phyloP scores from a whole-genome alignment of 2,888 invertebrate species.

The Trichopoda pennipes region DNA sequence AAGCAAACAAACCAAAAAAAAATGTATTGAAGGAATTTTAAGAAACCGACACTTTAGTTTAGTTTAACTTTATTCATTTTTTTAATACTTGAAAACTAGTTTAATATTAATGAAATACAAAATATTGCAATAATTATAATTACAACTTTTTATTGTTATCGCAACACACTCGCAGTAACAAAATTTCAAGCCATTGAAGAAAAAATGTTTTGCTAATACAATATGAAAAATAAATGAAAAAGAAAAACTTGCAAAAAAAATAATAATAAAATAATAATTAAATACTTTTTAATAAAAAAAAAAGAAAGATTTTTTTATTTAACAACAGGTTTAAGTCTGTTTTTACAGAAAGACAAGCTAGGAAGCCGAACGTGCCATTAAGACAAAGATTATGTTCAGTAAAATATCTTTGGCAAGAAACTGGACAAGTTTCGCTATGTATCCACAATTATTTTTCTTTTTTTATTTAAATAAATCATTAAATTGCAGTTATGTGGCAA shows the following conservation, averaged over 20 bases:
- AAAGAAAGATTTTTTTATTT: constrained; percentile 14
- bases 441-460: background rate
- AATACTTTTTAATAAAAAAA: constrained; percentile 15
- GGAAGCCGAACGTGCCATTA: constrained; percentile 49
- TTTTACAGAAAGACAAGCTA: constrained; percentile 19
- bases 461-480: no score
- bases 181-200: constrained; percentile 47
- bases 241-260: constrained; percentile 13
- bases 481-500: no score
- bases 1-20: background rate
- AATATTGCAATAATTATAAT: constrained; percentile 38
- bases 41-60: constrained; percentile 35
- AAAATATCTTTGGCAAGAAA: background rate
- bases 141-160: constrained; percentile 24
- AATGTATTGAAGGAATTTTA: constrained; percentile 35
- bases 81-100: constrained; percentile 44
- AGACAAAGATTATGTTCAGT: constrained; percentile 26
- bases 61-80: constrained; percentile 11
- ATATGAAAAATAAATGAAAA: constrained; percentile 15
- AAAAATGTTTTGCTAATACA: constrained; percentile 21
- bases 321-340: constrained; percentile 19
- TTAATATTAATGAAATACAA: constrained; percentile 37
- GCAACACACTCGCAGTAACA: constrained; percentile 36
- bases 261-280: constrained; percentile 10
- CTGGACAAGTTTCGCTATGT: background rate